Conservation (phyloP, 2,888 invertebrate genomes). For the Halictus quadricinctus region DNA sequence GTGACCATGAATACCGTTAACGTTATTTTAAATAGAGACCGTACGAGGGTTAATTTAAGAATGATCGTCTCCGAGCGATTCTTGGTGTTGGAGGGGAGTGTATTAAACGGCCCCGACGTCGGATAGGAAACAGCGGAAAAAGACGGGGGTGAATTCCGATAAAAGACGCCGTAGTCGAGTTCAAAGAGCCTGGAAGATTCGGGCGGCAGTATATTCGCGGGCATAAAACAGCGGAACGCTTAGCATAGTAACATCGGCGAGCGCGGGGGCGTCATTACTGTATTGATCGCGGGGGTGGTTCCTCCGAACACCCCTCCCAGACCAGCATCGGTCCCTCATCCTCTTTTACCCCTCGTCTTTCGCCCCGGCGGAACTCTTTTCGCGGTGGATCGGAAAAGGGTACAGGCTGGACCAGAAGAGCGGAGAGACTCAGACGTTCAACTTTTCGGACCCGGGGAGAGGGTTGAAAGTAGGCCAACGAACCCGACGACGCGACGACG, state of each 20-base stretch:
- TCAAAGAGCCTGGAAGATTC: constrained; percentile 59
- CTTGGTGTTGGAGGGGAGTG: neutral
- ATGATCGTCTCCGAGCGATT: neutral
- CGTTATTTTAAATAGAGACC: too few relatives aligned
- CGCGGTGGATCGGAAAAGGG: constrained; percentile 38
- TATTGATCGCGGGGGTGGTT: constrained; percentile 72
- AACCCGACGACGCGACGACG: constrained; percentile 48
- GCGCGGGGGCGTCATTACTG: constrained; percentile 70
- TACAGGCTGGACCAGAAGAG: constrained; percentile 45
- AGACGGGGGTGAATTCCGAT: constrained; percentile 43
- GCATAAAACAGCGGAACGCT: constrained; percentile 73
- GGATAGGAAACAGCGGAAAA: constrained; percentile 24
- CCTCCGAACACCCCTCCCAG: constrained; percentile 49
- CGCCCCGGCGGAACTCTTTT: constrained; percentile 15
- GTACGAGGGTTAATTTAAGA: too few relatives aligned
- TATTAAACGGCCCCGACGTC: constrained; percentile 21
- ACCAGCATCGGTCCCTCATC: constrained; percentile 14
- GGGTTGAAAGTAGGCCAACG: constrained; percentile 71
- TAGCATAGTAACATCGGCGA: constrained; percentile 69
- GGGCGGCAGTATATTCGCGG: constrained; percentile 58
- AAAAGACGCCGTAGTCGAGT: constrained; percentile 43
- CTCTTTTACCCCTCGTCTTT: constrained; percentile 16
- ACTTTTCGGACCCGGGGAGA: constrained; percentile 56
- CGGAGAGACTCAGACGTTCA: constrained; percentile 40
- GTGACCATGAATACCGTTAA: too few relatives aligned